Evolutionary conservation across 2,888 invertebrate species (phyloP).

Genomic region (Machimus rusticus): DNA sequence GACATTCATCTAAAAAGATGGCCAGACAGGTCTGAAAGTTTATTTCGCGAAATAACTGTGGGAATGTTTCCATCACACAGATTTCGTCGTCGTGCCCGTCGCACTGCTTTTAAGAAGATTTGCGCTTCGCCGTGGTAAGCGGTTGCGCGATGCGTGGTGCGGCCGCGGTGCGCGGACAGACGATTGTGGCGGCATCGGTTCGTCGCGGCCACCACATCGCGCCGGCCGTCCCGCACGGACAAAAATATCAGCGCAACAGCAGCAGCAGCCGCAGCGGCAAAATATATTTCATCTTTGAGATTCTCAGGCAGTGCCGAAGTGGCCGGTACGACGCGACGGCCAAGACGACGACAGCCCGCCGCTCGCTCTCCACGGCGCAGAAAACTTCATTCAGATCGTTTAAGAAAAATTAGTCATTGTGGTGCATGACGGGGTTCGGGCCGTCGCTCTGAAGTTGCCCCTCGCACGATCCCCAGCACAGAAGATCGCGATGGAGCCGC

Average conservation of each 20-base stretch:
- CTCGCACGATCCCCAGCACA: background rate
- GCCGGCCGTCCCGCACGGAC: background rate
- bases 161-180: background rate
- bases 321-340: background rate
- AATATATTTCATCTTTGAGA: constrained; percentile 11
- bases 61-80: constrained; percentile 42
- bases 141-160: background rate
- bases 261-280: background rate
- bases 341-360: background rate
- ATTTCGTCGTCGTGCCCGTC: constrained; percentile 15
- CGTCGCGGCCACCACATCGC: background rate
- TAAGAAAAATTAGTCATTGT: constrained; percentile 30
- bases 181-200: background rate
- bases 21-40: constrained; percentile 47
- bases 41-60: constrained; percentile 46
- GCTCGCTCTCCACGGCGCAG: background rate
- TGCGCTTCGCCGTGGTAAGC: background rate
- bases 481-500: background rate
- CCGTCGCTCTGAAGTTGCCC: background rate
- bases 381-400: constrained; percentile 27
- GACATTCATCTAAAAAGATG: constrained; percentile 41
- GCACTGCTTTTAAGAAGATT: background rate
- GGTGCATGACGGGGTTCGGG: background rate
- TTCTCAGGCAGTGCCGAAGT: background rate
- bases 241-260: constrained; percentile 1